These are phyloP conservation scores for Thermophis baileyi DNA, from an alignment of 2,113 vertebrate genomes.

Conservation along the genomic window DNA sequence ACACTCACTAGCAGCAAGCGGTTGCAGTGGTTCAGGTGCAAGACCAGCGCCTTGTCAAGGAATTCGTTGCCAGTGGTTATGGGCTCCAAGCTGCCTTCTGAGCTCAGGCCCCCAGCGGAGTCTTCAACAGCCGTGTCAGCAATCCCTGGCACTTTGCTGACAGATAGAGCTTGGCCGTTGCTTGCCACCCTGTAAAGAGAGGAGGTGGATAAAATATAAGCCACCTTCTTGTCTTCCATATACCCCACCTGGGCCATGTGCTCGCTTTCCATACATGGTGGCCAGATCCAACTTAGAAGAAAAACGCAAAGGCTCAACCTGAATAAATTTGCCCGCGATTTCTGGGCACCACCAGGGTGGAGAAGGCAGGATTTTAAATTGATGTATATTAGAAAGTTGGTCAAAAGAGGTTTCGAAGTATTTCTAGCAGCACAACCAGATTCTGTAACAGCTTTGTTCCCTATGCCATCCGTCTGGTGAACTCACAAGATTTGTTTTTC, in stretches of 20 bases:
- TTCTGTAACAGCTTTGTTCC: too few species aligned
- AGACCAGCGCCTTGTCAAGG: conserved; percentile 81
- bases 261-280: neutral
- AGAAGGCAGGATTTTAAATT: neutral
- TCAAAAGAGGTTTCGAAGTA: neutral
- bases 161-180: conserved; percentile 27
- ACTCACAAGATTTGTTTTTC: too few species aligned
- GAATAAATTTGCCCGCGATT: neutral
- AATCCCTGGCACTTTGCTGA: conserved; percentile 18
- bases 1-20: conserved; percentile 84
- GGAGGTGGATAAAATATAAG: neutral
- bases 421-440: too few species aligned
- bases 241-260: rapidly evolving
- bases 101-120: conserved; percentile 29
- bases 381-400: neutral
- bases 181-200: conserved; percentile 53
- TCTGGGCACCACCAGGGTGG: neutral
- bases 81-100: conserved; percentile 68
- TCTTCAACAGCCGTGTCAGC: conserved; percentile 22
- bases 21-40: conserved; percentile 86
- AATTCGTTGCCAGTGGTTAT: conserved; percentile 80
- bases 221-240: neutral
- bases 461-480: too few species aligned
- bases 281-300: neutral
- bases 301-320: too few species aligned